Evolutionary conservation across 2,888 invertebrate genomes (phyloP), one percentile per base, ranked within the genome.

Genomic region (Eugnorisma glareosa): DNA sequence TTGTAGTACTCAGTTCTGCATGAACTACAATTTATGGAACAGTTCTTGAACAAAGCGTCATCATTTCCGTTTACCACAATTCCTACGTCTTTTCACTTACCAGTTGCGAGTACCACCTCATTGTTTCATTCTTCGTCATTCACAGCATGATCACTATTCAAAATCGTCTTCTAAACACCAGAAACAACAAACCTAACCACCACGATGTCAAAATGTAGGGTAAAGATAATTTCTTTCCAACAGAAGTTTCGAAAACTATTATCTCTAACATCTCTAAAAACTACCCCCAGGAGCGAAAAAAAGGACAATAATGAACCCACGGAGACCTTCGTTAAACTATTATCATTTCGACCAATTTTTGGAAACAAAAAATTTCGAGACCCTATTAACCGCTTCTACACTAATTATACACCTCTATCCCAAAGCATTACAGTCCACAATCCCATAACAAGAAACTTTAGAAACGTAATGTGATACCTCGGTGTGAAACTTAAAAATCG

Each of bases 221-320:
- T 74, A 59, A 21, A 87, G 86, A 87, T 83, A 80, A 89, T 83
- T 88, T 77, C 77, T 51, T 77, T 67, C 67, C 67, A 83, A 87
- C 89, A 87, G 81, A 82, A 88, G 89, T 86, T 84, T 82, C 69
- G 45, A 81, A 89, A 81, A 79, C 82, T 75, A 85, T 88, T 87
- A 90, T 86, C 88, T 83, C 77, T 66, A 79, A 79, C 81, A 90
- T 90, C 83, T 77, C 83, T 77, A 82, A 89, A 88, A 89, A 87
- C 83, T 73, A 84, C 88, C 90, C 89, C 87, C 85, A 57, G 82
- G 59, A 73, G 83, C 68, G 82, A 88, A 88, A 86, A 89, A 89
- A 89, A 89, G 69, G 48, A 87, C 82, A 86, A 82, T 81, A 86
- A 88, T 79, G 83, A 86, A 67, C 71, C 83, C 84, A 81, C 77